Percentiles rank a stretch among this genome's conserved stretches.
Evolutionary conservation across 2,797 vertebrate genomes (phyloP).

Genomic region (Xenops minutus): DNA sequence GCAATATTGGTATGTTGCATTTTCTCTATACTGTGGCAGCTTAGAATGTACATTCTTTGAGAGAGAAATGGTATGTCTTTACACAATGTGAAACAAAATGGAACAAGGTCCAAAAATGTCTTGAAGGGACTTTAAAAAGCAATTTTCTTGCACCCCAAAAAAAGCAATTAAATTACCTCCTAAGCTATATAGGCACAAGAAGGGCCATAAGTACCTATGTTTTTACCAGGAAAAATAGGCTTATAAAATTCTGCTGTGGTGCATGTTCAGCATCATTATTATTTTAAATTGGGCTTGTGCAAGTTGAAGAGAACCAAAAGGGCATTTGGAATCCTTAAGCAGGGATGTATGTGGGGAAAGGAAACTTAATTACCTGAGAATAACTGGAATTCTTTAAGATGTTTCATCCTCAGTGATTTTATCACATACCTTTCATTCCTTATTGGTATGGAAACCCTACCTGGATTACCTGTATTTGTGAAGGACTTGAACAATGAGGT

Average conservation of each 20-base stretch:
- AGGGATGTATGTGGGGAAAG: neutral
- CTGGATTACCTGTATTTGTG: neutral
- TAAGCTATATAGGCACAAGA: neutral
- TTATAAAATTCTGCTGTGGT: neutral
- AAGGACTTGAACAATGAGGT: neutral
- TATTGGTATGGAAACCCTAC: neutral
- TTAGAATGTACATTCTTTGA: neutral
- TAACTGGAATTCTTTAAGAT: neutral
- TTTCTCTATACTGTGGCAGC: neutral
- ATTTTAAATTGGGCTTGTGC: neutral
- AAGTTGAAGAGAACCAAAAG: neutral
- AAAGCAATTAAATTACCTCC: neutral
- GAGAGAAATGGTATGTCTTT: neutral
- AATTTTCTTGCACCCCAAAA: neutral
- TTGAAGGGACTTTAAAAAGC: neutral
- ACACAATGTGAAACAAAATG: neutral
- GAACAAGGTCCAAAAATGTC: neutral
- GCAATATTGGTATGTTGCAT: neutral
- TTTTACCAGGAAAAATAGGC: neutral
- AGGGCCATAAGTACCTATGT: rapidly evolving
- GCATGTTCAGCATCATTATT: neutral
- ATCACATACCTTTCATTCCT: neutral
- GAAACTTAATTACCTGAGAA: neutral
- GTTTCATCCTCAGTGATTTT: neutral
- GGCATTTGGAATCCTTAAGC: neutral